A percentile compares a stretch with the other conserved stretches of the same genome.
These are phyloP conservation scores for Scaptomyza flava DNA, from an alignment of 2,888 invertebrate genomes.

Conservation along the genomic window DNA sequence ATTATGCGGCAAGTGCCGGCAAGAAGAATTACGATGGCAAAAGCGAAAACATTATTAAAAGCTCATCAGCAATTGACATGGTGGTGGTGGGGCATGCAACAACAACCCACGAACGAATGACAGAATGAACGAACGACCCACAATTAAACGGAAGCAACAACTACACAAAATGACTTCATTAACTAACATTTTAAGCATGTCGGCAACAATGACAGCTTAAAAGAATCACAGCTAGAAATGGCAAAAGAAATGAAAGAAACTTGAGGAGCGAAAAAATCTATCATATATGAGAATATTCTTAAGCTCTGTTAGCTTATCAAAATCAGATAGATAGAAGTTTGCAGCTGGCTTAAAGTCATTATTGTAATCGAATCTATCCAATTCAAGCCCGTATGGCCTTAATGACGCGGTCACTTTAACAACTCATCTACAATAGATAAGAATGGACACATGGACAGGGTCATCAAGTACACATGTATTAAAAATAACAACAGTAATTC, in stretches of 20 bases:
- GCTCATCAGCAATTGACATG: conserved; percentile 77
- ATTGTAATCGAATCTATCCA: neutral
- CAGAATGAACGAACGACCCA: conserved; percentile 24
- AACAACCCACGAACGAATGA: neutral
- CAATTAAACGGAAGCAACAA: conserved; percentile 73
- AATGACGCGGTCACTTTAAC: conserved; percentile 7
- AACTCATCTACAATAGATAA: neutral
- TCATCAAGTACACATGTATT: neutral
- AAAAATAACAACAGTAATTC: conserved; percentile 10
- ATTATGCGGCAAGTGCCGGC: conserved; percentile 72
- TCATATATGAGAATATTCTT: neutral
- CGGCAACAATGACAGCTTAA: conserved; percentile 19
- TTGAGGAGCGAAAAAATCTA: neutral
- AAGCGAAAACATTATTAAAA: conserved; percentile 73
- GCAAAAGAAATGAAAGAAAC: neutral
- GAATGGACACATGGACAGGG: neutral
- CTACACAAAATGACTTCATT: conserved; percentile 67
- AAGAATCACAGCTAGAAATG: conserved; percentile 2
- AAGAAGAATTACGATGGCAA: conserved; percentile 73
- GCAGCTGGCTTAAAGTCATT: neutral
- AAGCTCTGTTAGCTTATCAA: no score
- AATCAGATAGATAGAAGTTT: no score
- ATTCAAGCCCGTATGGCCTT: neutral
- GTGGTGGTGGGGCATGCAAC: neutral
- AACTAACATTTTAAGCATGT: conserved; percentile 52